Evolutionary conservation across 2,888 invertebrate genomes (phyloP).

Genomic region (Microchrysa polita): DNA sequence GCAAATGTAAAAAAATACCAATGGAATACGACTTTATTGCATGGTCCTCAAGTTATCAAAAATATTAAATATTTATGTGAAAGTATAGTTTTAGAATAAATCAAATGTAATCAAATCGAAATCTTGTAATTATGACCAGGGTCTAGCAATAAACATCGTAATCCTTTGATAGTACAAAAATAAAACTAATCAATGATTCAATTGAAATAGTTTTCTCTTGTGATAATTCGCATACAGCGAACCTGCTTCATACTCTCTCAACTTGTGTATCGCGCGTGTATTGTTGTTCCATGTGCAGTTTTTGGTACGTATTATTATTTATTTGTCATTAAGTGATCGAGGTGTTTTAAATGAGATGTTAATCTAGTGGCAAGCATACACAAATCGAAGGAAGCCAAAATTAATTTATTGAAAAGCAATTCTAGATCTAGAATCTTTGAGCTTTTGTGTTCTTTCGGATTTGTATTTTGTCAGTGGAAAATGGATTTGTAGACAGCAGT

Average conservation of each 20-base stretch:
- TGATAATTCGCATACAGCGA: constrained; percentile 16
- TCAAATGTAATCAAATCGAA: constrained; percentile 19
- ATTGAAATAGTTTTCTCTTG: constrained; percentile 29
- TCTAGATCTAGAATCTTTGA: too few relatives aligned
- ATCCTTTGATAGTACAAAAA: not conserved
- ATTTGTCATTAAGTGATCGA: constrained; percentile 9
- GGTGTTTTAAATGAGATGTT: not conserved
- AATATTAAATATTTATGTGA: not conserved
- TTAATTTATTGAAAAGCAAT: too few relatives aligned
- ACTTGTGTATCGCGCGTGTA: constrained; percentile 14
- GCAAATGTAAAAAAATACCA: constrained; percentile 15
- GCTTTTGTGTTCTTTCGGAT: too few relatives aligned
- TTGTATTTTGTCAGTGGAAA: too few relatives aligned
- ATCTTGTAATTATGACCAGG: too few relatives aligned
- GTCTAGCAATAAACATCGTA: too few relatives aligned
- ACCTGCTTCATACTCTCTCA: constrained; percentile 9
- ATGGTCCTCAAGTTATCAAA: not conserved
- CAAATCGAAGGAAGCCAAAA: not conserved
- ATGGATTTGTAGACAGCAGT: too few relatives aligned
- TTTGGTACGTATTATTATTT: constrained; percentile 32
- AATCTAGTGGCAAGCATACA: not conserved
- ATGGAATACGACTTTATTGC: constrained; percentile 20
- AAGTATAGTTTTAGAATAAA: not conserved
- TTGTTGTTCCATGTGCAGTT: constrained; percentile 34
- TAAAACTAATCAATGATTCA: constrained; percentile 35